Conservation (phyloP, 1,140 invertebrate genomes). For the Zaprionus tsacasi region DNA sequence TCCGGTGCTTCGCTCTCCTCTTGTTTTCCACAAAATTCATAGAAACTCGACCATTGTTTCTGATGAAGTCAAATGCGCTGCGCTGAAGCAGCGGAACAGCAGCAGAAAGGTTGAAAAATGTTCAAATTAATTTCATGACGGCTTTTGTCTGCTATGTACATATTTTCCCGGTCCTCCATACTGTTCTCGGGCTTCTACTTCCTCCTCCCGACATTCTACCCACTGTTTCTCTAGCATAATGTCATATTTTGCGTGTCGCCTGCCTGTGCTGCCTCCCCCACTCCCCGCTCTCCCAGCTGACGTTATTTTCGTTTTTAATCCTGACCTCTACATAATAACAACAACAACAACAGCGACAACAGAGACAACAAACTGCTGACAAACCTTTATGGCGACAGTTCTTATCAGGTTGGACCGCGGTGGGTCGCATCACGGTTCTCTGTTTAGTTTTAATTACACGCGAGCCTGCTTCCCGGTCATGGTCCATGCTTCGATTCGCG, state of each 20-base stretch:
- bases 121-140: slow-evolving; percentile 78
- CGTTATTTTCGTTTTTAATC: slow-evolving; percentile 64
- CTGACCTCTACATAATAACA: slow-evolving; percentile 69
- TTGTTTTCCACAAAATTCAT: slow-evolving; percentile 32
- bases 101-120: slow-evolving; percentile 61
- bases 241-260: slow-evolving; percentile 67
- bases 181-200: background rate
- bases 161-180: slow-evolving; percentile 12
- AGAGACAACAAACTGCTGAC: slow-evolving; percentile 60
- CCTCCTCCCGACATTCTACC: background rate
- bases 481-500: slow-evolving; percentile 56
- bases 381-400: slow-evolving; percentile 43
- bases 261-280: slow-evolving; percentile 6
- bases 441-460: slow-evolving; percentile 81
- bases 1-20: background rate
- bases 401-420: slow-evolving; percentile 40
- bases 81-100: slow-evolving; percentile 31
- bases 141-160: slow-evolving; percentile 46
- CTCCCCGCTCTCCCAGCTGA: background rate
- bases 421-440: slow-evolving; percentile 44
- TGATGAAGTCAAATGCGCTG: slow-evolving; percentile 64
- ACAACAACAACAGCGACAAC: slow-evolving; percentile 20
- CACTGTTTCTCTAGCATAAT: slow-evolving; percentile 29
- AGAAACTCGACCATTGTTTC: slow-evolving; percentile 68
- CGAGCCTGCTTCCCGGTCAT: slow-evolving; percentile 61